Evolutionary conservation across 2,113 vertebrate species (phyloP), one percentile per base, ranked within the genome.

Genomic region (Sterrhoptilus dennistouni): DNA sequence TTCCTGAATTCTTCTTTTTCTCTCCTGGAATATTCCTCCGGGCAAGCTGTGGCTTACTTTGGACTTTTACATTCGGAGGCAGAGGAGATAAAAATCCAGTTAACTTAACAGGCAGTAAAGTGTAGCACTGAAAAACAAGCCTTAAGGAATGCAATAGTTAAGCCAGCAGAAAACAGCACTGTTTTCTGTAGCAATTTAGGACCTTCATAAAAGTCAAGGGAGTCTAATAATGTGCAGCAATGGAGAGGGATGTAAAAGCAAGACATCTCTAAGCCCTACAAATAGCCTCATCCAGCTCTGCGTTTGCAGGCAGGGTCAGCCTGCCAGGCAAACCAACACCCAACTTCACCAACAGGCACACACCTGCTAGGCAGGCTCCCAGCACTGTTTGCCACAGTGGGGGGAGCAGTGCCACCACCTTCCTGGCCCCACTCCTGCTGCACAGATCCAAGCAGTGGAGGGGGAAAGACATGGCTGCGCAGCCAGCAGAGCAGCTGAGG

Each of bases 21-120:
- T 78, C 88, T 92, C 71, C 52, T 44, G 75, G 27, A 96, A 85
- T 80, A 70, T 85, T 96, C 71, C 92, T 97, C 88, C 89, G 68
- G 94, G 94, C 78, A 90, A 86, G n/a, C 64, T 90, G 47, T 82
- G 70, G 64, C 75, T 97, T 92, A 87, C 59, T 90, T 59, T 31
- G 53, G 56, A 90, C 35, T 90, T 97, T 90, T 52, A 63, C 38
- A 90, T 78, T 81, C 91, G 87, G 83, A 95, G n/a, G 70, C 47
- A 96, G 59, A 82, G 66, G 53, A 96, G 95, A 95, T 94, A 84
- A 96, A 94, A 96, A 96, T 91, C 59, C 91, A 86, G 95, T 96
- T 94, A 96, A 94, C 95, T 96, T 94, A 96, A 89, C 82, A 87
- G 92, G 78, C 74, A 88, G 83, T 83, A 79, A 96, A 87, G 71